These are phyloP conservation scores for Aplysina aerophoba DNA, from an alignment of 37 sponge, comb jelly and placozoan species.

Conservation along the genomic window DNA sequence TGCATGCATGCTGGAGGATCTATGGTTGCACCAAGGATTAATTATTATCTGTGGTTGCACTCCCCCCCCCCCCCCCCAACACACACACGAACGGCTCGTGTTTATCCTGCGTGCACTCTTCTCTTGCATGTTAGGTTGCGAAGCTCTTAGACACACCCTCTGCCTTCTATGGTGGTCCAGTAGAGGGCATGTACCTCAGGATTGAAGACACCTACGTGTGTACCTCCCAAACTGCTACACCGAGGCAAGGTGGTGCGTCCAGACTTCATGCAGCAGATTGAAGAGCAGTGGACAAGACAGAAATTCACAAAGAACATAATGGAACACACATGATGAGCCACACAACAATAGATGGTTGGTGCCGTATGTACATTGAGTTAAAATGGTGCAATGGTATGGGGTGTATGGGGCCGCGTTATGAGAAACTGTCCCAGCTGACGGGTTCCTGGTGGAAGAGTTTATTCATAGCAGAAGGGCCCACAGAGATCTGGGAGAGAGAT, in stretches of 20 bases:
- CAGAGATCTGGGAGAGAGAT: not conserved
- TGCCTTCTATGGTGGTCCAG: slow-evolving; percentile 86
- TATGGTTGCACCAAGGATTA: too few species aligned
- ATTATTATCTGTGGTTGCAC: too few species aligned
- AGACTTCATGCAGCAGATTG: slow-evolving; percentile 88
- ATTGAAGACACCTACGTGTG: slow-evolving; percentile 81
- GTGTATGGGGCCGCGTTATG: not conserved
- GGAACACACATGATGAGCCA: not conserved
- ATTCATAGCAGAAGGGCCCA: not conserved
- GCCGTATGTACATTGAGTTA: too few species aligned
- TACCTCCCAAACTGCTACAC: slow-evolving; percentile 27
- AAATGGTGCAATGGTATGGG: too few species aligned
- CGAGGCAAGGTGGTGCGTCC: slow-evolving; percentile 86
- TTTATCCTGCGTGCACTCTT: too few species aligned
- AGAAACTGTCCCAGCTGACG: slow-evolving; percentile 16
- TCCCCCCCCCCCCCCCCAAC: too few species aligned
- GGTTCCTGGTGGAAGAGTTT: slow-evolving; percentile 25
- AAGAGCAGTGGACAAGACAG: slow-evolving; percentile 90
- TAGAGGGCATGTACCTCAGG: slow-evolving; percentile 83
- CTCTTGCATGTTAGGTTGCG: too few species aligned
- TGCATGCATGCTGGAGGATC: too few species aligned
- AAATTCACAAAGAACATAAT: slow-evolving; percentile 88
- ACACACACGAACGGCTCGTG: too few species aligned
- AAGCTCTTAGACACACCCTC: slow-evolving; percentile 58
- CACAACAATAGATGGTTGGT: not conserved